Percentiles rank a stretch among this genome's conserved stretches.
phyloP scores from a whole-genome alignment of 2,797 vertebrate genomes.

The Eurystomus glaucurus region DNA sequence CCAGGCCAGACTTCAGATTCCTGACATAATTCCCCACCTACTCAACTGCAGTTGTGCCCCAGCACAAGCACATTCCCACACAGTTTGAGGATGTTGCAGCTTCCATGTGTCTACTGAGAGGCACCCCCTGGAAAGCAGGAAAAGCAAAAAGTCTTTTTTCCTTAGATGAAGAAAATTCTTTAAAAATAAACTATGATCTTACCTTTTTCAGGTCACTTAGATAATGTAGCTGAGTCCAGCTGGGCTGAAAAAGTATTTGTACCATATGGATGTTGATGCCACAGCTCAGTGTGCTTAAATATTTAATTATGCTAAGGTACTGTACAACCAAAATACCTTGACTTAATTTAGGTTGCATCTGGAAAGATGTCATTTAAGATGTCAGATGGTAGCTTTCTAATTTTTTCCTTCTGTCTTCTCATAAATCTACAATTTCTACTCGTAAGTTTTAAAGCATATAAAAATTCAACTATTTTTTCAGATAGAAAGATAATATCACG shows the following conservation, averaged over 20 bases:
- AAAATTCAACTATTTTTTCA: background rate
- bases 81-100: background rate
- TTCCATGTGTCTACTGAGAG: background rate
- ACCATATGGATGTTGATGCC: background rate
- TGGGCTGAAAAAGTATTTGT: constrained; percentile 26
- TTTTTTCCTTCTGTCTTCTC: constrained; percentile 6
- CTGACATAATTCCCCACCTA: constrained; percentile 45
- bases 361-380: constrained; percentile 19
- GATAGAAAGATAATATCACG: background rate
- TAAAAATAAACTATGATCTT: background rate
- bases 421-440: background rate
- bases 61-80: background rate
- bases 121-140: background rate
- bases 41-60: background rate
- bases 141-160: background rate
- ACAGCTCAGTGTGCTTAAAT: background rate
- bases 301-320: constrained; percentile 32
- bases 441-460: background rate
- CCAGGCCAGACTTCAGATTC: constrained; percentile 21
- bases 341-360: constrained; percentile 34
- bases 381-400: background rate
- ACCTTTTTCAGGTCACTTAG: constrained; percentile 28
- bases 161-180: background rate
- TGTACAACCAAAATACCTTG: constrained; percentile 9
- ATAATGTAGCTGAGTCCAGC: background rate